Evolutionary conservation across 2,113 vertebrate species (phyloP), one percentile per base, ranked within the genome.

Genomic region (Vanacampus margaritifer): DNA sequence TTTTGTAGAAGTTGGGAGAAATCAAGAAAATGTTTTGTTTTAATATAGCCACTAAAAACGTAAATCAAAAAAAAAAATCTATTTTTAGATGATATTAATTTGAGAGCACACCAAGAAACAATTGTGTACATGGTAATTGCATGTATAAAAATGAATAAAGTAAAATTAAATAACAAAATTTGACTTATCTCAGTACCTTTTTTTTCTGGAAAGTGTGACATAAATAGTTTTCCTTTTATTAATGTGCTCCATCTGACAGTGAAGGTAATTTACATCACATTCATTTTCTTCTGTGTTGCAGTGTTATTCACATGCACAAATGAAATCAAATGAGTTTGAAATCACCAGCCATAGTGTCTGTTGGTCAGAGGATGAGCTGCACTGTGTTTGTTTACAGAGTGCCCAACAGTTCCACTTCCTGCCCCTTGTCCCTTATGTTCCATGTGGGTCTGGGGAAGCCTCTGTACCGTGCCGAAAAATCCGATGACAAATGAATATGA

Each of bases 1-100:
- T 54, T 54, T 23, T 54, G 26, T 14, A 14, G 4, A 54, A 54
- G 23, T 26, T 19, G 17, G 17, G 45, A 54, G 13, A 54, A 26
- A 54, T 54, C 24, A 54, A 50, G 48, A 50, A 50, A 54, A 54
- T n/a, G n/a, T n/a, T n/a, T n/a, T 54, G 51, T 26, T 54, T 54
- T 14, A 54, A 54, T 26, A 54, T 17, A 53, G n/a, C 51, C 9
- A 24, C 51, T 56, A 14, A 54, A 54, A 54, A n/a, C n/a, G n/a
- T n/a, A n/a, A n/a, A n/a, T n/a, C n/a, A n/a, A n/a, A n/a, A n/a
- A n/a, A n/a, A n/a, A n/a, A n/a, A n/a, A n/a, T n/a, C n/a, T n/a
- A 19, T 32, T 28, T 26, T 16, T 28, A 5, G 32, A 32, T 57
- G 19, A 1, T 28, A 57, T 28, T 46, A 6, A 46, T 46, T 46